Evolutionary conservation across 2,888 invertebrate genomes (phyloP), one percentile per base, ranked within the genome.

Genomic region (Meiosimyza decipiens): DNA sequence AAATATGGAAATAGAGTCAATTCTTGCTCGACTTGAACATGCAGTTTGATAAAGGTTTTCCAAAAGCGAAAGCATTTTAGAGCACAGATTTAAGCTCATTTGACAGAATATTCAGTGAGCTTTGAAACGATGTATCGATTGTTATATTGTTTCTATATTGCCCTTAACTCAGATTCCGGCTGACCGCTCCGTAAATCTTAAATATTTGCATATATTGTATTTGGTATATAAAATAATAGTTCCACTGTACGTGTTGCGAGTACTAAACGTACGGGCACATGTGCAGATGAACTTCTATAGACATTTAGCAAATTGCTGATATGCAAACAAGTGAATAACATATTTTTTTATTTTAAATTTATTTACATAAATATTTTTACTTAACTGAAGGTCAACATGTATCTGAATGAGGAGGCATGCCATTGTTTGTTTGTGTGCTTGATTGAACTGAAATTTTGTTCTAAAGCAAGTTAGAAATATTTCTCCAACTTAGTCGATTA

Each of bases 341-440:
- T 22, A 7, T 55, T 55, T 18, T 18, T 55, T 55, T 18, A 55
- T 55, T 55, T 55, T 22, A 18, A n/a, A 55, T 22, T 51, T 64
- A 64, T 50, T 64, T 64, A 22, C 50, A 18, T 64, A 18, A n/a
- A 13, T 64, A 49, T 22, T 11, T 18, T 18, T 64, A 15, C 50
- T 64, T 18, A 18, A 50, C 49, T 64, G 64, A 51, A 64, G 64
- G 64, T 64, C 64, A 50, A 49, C 5, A 22, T 64, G 64, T 50
- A 13, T 50, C 50, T 50, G 49, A 50, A 18, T n/a, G n/a, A n/a
- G 4, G 22, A 1, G 62, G 16, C 40, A 7, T 60, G 28, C 33
- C 22, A 28, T 60, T 60, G 28, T 60, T 12, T 15, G 15, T 60
- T 12, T 15, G 15, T 54, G 54, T 15, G 16, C 15, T 9, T 54